Evolutionary conservation across 35 echinoderm and acorn worm genomes (phyloP).

Genomic region (Hemicentrotus pulcherrimus): DNA sequence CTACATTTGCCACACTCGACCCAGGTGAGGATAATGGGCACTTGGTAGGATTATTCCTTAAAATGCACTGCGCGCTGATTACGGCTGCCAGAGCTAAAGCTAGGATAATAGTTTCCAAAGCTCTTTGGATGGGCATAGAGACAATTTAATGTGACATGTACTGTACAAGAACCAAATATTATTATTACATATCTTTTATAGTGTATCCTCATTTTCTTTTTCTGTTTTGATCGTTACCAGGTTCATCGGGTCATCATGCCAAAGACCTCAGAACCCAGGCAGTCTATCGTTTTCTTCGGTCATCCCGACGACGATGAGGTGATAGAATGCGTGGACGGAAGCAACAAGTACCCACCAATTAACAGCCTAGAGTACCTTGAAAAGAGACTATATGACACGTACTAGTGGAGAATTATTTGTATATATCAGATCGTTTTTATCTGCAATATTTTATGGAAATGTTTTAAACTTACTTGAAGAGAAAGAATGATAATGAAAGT

Average conservation of each 20-base stretch:
- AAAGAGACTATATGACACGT: conserved; percentile 71
- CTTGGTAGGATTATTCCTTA: too few species aligned
- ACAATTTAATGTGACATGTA: too few species aligned
- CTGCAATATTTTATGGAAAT: not conserved
- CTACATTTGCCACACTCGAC: too few species aligned
- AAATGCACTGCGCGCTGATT: too few species aligned
- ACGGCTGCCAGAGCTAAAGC: too few species aligned
- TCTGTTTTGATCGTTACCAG: conserved; percentile 33
- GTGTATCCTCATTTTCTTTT: not conserved
- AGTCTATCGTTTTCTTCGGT: conserved; percentile 81
- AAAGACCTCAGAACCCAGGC: not conserved
- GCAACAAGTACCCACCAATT: conserved; percentile 87
- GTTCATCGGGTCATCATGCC: conserved; percentile 70
- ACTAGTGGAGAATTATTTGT: conserved; percentile 10
- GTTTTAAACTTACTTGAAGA: too few species aligned
- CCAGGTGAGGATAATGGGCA: too few species aligned
- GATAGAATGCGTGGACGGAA: conserved; percentile 82
- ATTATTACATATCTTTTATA: not conserved
- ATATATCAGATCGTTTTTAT: not conserved
- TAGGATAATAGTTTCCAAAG: too few species aligned
- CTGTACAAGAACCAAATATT: too few species aligned
- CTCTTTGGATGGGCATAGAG: too few species aligned
- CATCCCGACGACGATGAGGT: conserved; percentile 78
- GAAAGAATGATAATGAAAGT: too few species aligned
- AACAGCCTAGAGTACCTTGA: conserved; percentile 82